Conservation (phyloP, 2,888 invertebrate species). For the Eupithecia subumbrata region DNA sequence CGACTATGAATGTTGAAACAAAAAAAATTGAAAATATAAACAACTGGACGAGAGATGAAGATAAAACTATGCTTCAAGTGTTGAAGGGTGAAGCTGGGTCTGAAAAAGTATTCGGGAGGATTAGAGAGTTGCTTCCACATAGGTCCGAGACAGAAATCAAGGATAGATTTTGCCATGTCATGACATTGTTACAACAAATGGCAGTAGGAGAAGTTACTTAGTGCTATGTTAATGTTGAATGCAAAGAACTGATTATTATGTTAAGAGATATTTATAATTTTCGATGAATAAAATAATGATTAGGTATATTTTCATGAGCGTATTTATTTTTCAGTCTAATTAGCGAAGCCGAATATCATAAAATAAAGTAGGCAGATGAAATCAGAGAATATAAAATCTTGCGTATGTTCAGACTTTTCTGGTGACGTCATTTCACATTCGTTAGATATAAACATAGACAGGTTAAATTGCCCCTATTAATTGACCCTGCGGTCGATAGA, state of each 20-base stretch:
- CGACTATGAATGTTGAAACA: constrained; percentile 43
- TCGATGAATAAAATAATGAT: constrained; percentile 53
- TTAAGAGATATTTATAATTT: constrained; percentile 74
- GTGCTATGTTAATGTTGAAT: constrained; percentile 32
- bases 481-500: no score
- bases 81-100: constrained; percentile 88
- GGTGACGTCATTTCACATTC: no score
- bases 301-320: constrained; percentile 47
- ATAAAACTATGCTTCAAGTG: constrained; percentile 90
- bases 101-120: constrained; percentile 85
- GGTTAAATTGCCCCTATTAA: no score
- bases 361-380: neutral
- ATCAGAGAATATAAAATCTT: no score
- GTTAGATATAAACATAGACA: no score
- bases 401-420: no score
- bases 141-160: constrained; percentile 84
- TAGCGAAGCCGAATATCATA: neutral
- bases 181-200: constrained; percentile 86
- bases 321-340: neutral
- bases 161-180: constrained; percentile 84
- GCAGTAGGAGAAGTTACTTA: constrained; percentile 77
- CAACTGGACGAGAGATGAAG: constrained; percentile 91
- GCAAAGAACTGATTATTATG: constrained; percentile 51
- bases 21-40: constrained; percentile 60
- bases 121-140: constrained; percentile 81